Evolutionary conservation across 2,113 vertebrate species (phyloP), one percentile per base, ranked within the genome.

Genomic region (Saguinus midas): DNA sequence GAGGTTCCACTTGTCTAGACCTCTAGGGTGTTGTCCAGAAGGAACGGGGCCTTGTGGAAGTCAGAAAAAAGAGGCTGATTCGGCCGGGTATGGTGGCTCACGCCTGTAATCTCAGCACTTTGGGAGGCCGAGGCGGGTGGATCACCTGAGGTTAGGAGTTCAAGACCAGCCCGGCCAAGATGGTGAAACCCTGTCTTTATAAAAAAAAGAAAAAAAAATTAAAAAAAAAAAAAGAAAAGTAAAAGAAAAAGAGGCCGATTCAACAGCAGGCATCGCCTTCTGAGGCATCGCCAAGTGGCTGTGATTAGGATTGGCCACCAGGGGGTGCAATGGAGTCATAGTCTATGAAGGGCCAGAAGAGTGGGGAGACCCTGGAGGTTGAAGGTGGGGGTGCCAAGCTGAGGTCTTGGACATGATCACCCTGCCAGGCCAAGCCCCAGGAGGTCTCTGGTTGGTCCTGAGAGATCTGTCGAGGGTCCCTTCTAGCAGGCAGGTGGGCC

Each of bases 31-130:
- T 79, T 88, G 84, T 66, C 70, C 84, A 29, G 92, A 84, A 64
- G 48, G 55, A 50, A 45, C 2, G 5, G 13, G 12, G 48, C 10
- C 1, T 1, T 1, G 5, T 7, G 32, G 9, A 1, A 11, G 27
- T 48, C 58, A 9, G 10, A 8, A 75, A 12, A 14, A 50, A 35
- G 76, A 90, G 1, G 20, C 1, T 1, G 37, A 20, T 40, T 45
- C 5, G 2, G 50, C 50, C 13, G 50, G 50, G 50, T 13, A 3
- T 50, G 50, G 50, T 50, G 50, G 50, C 50, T 50, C 50, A 50
- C 13, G 50, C 13, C 50, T 50, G 50, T 50, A 50, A 50, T 14
- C 50, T 50, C 50, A 50, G 50, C 13, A 50, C 50, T 50, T 50
- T 50, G 50, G 13, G 50, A 50, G 50, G 50, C 50, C 13, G 50